These are phyloP conservation scores for Cisticola juncidis DNA, from an alignment of 2,113 vertebrate species.

Conservation along the genomic window DNA sequence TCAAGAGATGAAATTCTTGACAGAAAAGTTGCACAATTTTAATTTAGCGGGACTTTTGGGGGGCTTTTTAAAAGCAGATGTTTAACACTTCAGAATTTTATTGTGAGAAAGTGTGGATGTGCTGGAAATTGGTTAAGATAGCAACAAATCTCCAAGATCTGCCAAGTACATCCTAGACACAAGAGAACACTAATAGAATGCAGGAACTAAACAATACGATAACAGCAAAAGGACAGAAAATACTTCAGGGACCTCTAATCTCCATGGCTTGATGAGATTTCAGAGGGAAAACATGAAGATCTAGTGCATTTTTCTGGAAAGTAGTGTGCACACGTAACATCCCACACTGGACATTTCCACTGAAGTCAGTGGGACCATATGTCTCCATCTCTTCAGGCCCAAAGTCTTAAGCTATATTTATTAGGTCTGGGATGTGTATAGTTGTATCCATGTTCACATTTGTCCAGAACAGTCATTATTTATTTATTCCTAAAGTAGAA, in stretches of 20 bases:
- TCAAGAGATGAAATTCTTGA: neutral
- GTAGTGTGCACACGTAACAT: neutral
- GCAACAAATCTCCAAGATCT: neutral
- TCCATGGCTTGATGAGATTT: neutral
- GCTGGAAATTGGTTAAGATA: neutral
- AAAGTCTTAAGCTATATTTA: neutral
- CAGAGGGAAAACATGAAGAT: neutral
- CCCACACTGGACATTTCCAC: neutral
- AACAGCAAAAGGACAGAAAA: neutral
- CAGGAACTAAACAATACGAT: neutral
- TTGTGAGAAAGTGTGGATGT: neutral
- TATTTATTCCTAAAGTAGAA: neutral
- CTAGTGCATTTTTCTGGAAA: neutral
- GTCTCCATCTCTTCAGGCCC: neutral
- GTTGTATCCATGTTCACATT: neutral
- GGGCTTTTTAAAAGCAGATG: neutral
- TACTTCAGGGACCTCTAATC: neutral
- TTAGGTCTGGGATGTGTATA: neutral
- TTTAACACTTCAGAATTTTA: neutral
- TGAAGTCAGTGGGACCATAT: neutral
- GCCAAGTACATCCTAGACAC: conserved; percentile 2
- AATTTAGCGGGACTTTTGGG: neutral
- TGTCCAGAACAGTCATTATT: neutral
- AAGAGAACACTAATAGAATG: neutral
- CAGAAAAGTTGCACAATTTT: neutral